These are phyloP conservation scores for Apamea monoglypha DNA, from an alignment of 2,888 invertebrate species.

Conservation along the genomic window DNA sequence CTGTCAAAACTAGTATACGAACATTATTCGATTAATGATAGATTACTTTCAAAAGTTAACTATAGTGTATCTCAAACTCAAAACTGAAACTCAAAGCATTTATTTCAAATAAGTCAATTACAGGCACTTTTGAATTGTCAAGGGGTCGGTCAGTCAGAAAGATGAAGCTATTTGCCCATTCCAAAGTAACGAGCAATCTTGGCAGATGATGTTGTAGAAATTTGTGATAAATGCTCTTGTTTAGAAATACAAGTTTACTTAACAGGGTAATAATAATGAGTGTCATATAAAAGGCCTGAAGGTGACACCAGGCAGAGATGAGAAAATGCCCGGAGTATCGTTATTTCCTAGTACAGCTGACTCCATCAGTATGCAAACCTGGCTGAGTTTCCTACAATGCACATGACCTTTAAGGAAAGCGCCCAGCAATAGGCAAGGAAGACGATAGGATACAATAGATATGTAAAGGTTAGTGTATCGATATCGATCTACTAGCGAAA, in stretches of 20 bases:
- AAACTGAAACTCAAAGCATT: too few species aligned
- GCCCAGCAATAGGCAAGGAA: slow-evolving; percentile 17
- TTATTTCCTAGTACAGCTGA: neutral
- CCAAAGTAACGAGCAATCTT: too few species aligned
- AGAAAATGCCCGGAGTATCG: neutral
- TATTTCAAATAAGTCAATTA: too few species aligned
- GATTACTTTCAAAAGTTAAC: neutral
- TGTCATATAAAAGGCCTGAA: neutral
- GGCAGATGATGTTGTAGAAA: neutral
- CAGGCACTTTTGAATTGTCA: too few species aligned
- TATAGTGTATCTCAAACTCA: too few species aligned
- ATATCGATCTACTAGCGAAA: slow-evolving; percentile 77
- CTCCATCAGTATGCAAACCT: slow-evolving; percentile 7
- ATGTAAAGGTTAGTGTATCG: slow-evolving; percentile 73
- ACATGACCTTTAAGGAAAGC: slow-evolving; percentile 36
- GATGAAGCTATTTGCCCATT: too few species aligned
- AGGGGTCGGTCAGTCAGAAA: too few species aligned
- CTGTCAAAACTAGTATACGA: neutral
- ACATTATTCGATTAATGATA: neutral
- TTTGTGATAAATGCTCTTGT: neutral
- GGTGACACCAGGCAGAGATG: too few species aligned
- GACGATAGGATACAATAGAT: slow-evolving; percentile 59
- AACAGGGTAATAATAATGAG: neutral
- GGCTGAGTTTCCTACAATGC: neutral
- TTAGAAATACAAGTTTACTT: neutral